Conservation (phyloP, 2,113 vertebrate genomes). For the Brachirus orientalis region DNA sequence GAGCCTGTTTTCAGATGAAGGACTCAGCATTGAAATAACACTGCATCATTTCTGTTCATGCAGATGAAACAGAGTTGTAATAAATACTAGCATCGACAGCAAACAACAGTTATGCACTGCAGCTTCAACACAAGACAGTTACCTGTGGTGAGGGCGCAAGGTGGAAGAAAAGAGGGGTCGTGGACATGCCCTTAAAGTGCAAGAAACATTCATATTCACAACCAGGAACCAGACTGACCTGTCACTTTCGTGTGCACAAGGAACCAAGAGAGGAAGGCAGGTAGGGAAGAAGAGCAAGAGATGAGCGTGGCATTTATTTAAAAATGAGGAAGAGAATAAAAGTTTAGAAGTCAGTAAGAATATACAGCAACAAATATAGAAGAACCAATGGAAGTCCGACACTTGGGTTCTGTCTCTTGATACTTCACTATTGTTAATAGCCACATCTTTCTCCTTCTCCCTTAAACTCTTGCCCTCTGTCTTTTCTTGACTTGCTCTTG, state of each 20-base stretch:
- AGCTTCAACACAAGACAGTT: too few relatives aligned
- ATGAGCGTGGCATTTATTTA: constrained; percentile 32
- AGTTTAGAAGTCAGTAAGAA: constrained; percentile 40
- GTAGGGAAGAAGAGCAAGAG: neutral
- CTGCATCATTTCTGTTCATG: too few relatives aligned
- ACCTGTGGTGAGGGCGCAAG: neutral
- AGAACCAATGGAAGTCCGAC: constrained; percentile 35
- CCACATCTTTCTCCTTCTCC: constrained; percentile 3
- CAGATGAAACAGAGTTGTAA: too few relatives aligned
- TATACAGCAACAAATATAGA: constrained; percentile 48
- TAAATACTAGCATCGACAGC: too few relatives aligned
- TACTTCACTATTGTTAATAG: constrained; percentile 12
- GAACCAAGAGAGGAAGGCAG: constrained; percentile 13
- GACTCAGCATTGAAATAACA: too few relatives aligned
- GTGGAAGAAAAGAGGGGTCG: constrained; percentile 25
- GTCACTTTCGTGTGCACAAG: constrained; percentile 49
- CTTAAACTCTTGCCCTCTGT: constrained; percentile 37
- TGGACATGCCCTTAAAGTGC: constrained; percentile 45
- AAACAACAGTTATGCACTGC: too few relatives aligned
- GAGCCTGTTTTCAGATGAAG: too few relatives aligned
- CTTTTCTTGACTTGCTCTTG: constrained; percentile 12
- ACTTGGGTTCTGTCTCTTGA: constrained; percentile 8
- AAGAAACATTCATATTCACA: constrained; percentile 69
- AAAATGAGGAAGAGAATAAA: constrained; percentile 23
- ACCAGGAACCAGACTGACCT: constrained; percentile 18